Evolutionary conservation across 2,888 invertebrate species (phyloP), one percentile per base, ranked within the genome.

Genomic region (Sesia apiformis): DNA sequence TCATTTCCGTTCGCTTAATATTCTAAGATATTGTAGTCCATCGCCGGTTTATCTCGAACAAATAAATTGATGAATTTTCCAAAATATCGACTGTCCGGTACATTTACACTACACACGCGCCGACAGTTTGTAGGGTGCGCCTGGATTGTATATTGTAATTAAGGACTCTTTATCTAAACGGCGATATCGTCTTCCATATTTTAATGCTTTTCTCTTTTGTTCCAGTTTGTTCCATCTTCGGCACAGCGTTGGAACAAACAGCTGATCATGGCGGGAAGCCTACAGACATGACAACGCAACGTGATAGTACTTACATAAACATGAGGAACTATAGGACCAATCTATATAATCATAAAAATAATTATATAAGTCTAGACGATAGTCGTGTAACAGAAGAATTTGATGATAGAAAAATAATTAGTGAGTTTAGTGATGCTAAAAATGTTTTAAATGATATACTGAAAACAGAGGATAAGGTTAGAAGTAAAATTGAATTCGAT

Each of bases 161-260:
- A 23, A 23, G 2, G 23, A 23, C 23, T 23, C 23, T 23, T 23
- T 23, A 23, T 23, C 23, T 23, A 23, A 23, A 23, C 23, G 23
- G 23, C 23, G 23, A 23, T 23, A 23, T 23, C 23, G 23, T 23
- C 23, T 23, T 23, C 23, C 23, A 23, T 23, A 1, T 23, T 23
- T 23, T 23, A 23, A 23, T 23, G 23, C 23, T 46, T 5, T 52
- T 53, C 59, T 61, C 54, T 60, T 57, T 79, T 78, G 74, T 87
- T 87, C 0, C 84, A 87, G 87, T 77, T 69, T 81, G 70, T 70
- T 76, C 78, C 57, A 76, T 70, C 60, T 61, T 70, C 67, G 74
- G 78, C 63, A 73, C 70, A 57, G 63, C 74, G 51, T 72, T 72
- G 58, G 73, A 73, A 58, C 67, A 60, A 61, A 57, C 63, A 80